Evolutionary conservation across 2,797 vertebrate species (phyloP), one percentile per base, ranked within the genome.

Genomic region (Sebastolobus alascanus): DNA sequence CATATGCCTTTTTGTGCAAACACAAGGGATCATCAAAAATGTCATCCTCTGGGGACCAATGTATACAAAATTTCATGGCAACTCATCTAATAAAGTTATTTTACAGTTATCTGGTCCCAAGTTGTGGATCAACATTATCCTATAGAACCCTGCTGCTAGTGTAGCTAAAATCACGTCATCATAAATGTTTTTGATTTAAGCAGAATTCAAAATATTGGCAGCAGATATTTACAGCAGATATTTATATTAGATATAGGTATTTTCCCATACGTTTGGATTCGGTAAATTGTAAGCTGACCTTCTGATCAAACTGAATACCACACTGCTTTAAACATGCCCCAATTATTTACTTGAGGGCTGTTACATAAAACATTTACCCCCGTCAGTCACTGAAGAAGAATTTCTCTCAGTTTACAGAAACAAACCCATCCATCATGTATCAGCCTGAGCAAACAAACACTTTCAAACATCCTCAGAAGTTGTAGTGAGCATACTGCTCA

Each of bases 361-460:
- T 69, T 69, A 73, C 13, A 55, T n/a, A 38, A 27, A 73, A 16
- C 43, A 52, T 77, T 25, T 16, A 25, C 3, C 40, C n/a, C 74
- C 52, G n/a, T 74, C 65, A 58, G 68, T 80, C 61, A 74, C 18
- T 13, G 20, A 59, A 63, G 35, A 73, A 40, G 20, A 59, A 65
- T n/a, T 46, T 18, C 55, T 25, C 10, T 58, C 18, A 22, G 52
- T 76, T 66, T 65, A 74, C 68, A 58, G 54, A 78, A 27, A 75
- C 67, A 78, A 60, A 61, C 18, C 16, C 65, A 72, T 77, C 27
- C 54, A 27, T 77, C 37, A 20, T 38, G 50, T 73, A 60, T 68
- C 43, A 66, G 31, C 58, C 33, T 71, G 29, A 83, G 66, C 54
- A 84, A 74, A 77, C 60, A 80, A 82, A 86, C 74, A 70, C 64